Percentiles rank a stretch among this genome's conserved stretches.
Conservation (phyloP, 30 jellyfish, hydroid and myxozoan species). For the Aurelia sp. region DNA sequence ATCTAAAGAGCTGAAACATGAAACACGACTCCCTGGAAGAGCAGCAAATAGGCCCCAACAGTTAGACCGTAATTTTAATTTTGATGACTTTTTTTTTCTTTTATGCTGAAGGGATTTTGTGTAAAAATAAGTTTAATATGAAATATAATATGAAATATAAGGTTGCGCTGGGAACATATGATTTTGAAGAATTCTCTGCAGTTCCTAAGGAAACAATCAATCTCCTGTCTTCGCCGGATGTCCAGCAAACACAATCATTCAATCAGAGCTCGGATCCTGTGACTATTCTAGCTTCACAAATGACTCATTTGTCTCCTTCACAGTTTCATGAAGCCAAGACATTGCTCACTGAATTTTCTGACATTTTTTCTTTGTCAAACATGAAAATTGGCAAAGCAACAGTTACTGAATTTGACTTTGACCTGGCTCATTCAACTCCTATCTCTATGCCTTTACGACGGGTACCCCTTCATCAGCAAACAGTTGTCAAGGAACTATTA, state of each 20-base stretch:
- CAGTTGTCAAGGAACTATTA: constrained; percentile 19
- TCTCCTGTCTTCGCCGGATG: too few relatives aligned
- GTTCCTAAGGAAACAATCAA: too few relatives aligned
- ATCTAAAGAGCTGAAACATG: too few relatives aligned
- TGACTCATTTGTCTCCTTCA: constrained; percentile 35
- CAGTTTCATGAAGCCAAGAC: constrained; percentile 44
- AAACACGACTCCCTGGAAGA: too few relatives aligned
- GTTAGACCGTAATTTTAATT: too few relatives aligned
- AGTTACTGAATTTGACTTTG: constrained; percentile 23
- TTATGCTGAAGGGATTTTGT: too few relatives aligned
- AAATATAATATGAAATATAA: too few relatives aligned
- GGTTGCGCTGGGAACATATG: constrained; percentile 16
- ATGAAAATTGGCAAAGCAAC: constrained; percentile 32
- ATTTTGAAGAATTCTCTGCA: background rate
- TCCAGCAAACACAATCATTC: too few relatives aligned
- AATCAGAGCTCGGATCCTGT: background rate
- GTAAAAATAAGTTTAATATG: too few relatives aligned
- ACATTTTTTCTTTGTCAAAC: constrained; percentile 42
- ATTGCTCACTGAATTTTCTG: constrained; percentile 27
- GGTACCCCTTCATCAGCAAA: constrained; percentile 40
- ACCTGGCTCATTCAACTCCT: constrained; percentile 29
- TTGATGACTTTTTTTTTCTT: too few relatives aligned
- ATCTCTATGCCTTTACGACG: constrained; percentile 48
- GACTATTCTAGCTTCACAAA: constrained; percentile 13
- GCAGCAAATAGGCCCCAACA: too few relatives aligned